Evolutionary conservation across 2,113 vertebrate genomes (phyloP).

Genomic region (Neogobius melanostomus): DNA sequence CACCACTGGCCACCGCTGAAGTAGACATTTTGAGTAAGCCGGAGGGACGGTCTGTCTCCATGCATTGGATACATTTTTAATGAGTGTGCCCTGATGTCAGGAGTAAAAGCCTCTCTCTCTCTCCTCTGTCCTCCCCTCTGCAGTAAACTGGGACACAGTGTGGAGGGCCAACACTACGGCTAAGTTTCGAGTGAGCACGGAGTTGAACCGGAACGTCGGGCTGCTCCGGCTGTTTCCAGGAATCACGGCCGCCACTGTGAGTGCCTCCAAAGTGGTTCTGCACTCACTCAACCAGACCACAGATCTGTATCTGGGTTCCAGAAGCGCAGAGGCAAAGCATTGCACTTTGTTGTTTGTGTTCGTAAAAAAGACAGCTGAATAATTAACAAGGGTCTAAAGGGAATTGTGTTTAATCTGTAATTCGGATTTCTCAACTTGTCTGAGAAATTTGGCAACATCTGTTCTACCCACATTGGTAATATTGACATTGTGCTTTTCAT

Average conservation of each 20-base stretch:
- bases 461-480: not conserved
- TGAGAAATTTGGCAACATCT: not conserved
- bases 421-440: not conserved
- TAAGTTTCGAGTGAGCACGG: constrained; percentile 82
- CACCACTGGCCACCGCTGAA: constrained; percentile 87
- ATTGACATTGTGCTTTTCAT: not conserved
- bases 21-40: constrained; percentile 87
- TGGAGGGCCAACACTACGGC: constrained; percentile 78
- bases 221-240: constrained; percentile 92
- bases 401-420: not conserved
- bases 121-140: constrained; percentile 4
- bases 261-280: constrained; percentile 35
- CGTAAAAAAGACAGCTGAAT: not conserved
- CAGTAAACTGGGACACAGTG: constrained; percentile 89
- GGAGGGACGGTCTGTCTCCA: not conserved
- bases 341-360: not conserved
- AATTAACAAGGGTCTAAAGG: not conserved
- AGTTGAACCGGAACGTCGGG: constrained; percentile 87
- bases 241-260: constrained; percentile 86
- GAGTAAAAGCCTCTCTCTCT: not conserved
- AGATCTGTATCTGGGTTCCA: not conserved
- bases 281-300: not conserved
- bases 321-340: not conserved
- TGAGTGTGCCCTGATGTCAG: not conserved
- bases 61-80: not conserved